These are phyloP conservation scores for Pollimyrus isidori DNA, from an alignment of 2,113 vertebrate species.

Conservation along the genomic window DNA sequence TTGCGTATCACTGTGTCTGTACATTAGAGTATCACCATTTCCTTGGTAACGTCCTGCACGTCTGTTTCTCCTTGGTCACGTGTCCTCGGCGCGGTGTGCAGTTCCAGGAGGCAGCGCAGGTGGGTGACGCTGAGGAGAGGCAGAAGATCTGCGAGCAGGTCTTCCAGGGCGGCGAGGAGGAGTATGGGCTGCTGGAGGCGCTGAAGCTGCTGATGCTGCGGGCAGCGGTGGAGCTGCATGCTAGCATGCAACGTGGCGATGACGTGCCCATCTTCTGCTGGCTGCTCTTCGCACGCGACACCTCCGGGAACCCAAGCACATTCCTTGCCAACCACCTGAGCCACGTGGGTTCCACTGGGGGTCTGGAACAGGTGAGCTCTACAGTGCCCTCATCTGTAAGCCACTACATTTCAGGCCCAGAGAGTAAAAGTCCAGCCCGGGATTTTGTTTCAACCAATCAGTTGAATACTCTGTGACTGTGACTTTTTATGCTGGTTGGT, in stretches of 20 bases:
- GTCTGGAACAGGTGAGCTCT: slow-evolving; percentile 83
- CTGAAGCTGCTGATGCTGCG: slow-evolving; percentile 90
- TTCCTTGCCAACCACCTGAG: slow-evolving; percentile 88
- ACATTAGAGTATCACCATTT: neutral
- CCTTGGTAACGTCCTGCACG: neutral
- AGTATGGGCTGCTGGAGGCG: slow-evolving; percentile 84
- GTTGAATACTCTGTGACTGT: too few relatives aligned
- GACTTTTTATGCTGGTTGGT: too few relatives aligned
- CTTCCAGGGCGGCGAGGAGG: slow-evolving; percentile 77
- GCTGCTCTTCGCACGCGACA: slow-evolving; percentile 90
- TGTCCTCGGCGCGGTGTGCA: slow-evolving; percentile 18
- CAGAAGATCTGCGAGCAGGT: slow-evolving; percentile 70
- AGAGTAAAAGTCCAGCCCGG: too few relatives aligned
- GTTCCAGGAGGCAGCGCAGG: slow-evolving; percentile 50
- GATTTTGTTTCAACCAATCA: too few relatives aligned
- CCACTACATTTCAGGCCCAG: too few relatives aligned
- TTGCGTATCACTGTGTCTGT: neutral
- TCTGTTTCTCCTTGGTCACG: neutral
- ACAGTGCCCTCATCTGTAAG: neutral
- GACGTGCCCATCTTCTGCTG: slow-evolving; percentile 91
- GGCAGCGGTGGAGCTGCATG: slow-evolving; percentile 73
- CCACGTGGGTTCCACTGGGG: slow-evolving; percentile 82
- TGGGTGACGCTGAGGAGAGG: slow-evolving; percentile 50
- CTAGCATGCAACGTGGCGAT: slow-evolving; percentile 60
- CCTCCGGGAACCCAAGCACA: slow-evolving; percentile 74